Conservation (phyloP, 2,888 invertebrate species). For the Blastobasis lacticolella region DNA sequence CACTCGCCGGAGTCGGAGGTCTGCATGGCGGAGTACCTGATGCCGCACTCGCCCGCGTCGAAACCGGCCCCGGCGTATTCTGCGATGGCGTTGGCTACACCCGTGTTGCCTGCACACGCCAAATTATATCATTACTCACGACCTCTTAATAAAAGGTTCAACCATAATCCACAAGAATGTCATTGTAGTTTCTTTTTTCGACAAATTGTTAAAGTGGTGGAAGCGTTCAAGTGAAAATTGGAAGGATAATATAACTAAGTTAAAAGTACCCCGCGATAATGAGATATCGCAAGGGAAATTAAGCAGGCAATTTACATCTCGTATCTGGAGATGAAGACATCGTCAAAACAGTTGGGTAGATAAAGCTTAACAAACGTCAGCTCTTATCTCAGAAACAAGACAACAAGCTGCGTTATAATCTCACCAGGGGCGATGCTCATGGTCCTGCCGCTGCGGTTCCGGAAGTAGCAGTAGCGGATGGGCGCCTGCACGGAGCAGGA, state of each 20-base stretch:
- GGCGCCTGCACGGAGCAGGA: constrained; percentile 38
- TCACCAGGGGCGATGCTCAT: constrained; percentile 47
- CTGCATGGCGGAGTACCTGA: constrained; percentile 29
- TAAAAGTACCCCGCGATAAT: not conserved
- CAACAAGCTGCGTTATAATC: constrained; percentile 4
- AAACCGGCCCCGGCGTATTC: constrained; percentile 44
- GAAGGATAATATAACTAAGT: not conserved
- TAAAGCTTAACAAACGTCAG: not conserved
- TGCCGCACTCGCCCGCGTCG: constrained; percentile 56
- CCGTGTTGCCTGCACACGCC: not conserved
- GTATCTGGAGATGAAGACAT: not conserved
- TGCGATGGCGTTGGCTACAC: not conserved
- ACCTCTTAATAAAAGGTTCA: not conserved
- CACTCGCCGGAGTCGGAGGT: constrained; percentile 36
- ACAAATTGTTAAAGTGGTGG: not conserved
- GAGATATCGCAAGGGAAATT: no score
- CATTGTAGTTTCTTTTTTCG: not conserved
- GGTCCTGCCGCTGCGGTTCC: constrained; percentile 44
- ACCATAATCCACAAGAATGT: not conserved
- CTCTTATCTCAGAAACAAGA: not conserved
- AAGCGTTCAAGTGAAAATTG: not conserved
- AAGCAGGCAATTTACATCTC: no score
- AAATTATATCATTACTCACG: not conserved
- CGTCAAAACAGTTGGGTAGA: not conserved
- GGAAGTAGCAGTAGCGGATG: constrained; percentile 58